Base-by-base conservation (phyloP, 2,888 invertebrate species). In the Drosophila cognata region DNA sequence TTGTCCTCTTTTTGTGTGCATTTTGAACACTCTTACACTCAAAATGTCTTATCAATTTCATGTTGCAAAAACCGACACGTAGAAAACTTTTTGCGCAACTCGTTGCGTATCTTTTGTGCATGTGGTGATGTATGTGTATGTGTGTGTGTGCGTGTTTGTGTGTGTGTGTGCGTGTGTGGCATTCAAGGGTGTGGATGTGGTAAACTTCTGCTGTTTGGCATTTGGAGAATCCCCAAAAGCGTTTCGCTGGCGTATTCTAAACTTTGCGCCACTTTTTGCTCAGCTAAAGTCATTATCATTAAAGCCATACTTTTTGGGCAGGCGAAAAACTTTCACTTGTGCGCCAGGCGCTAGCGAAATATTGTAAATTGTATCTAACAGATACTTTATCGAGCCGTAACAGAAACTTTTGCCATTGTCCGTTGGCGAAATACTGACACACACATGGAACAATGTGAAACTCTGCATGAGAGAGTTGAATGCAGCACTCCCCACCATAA, bases 351-450 rank as follows among this genome's bases (percentile, higher is more conserved):
- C 61, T 63, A 69, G 83, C 72, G 77, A 85, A 81, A 77, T 86
- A 88, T 84, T 88, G 84, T 84, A 86, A 84, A 84, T 88, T 84
- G 84, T 84, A 84, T 84, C 84, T 82, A 84, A 85, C 88, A 86
- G 86, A 84, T 84, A 84, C 84, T 84, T 83, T 84, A 84, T 84
- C 88, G 84, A 88, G 84, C 84, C 88, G 88, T 77, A 83, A 71
- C 84, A 73, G 70, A 88, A 85, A 85, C 86, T 85, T 84, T 86
- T 86, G 87, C 88, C 88, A 85, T 85, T 85, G 84, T 88, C 84
- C 84, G 86, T 83, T 85, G 88, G 84, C 83, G 65, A 63, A 71
- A 66, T 78, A 67, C 83, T 73, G 79, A 75, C 77, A 77, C 75
- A 74, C 48, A 57, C 29, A 29, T 51, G 51, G 10, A 29, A 51